A percentile compares a stretch with the other conserved stretches of the same genome.
These are phyloP conservation scores for Minunthozetes semirufus DNA, from an alignment of 2,888 invertebrate genomes.

Conservation along the genomic window DNA sequence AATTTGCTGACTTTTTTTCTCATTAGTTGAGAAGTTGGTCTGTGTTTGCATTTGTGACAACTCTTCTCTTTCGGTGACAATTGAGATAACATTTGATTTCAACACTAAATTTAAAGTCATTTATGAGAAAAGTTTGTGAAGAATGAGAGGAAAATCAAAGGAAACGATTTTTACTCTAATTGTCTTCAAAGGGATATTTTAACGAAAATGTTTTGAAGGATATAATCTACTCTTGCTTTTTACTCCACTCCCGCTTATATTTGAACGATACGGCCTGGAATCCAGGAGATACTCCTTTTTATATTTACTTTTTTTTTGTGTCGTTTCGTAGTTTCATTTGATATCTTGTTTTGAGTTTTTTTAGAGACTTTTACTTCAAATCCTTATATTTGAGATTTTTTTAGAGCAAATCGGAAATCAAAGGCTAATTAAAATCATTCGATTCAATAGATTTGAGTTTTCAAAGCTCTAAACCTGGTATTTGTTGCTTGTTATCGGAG, in stretches of 20 bases:
- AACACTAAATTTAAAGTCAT: not conserved
- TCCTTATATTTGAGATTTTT: not conserved
- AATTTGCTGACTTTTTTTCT: not conserved
- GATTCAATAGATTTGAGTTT: not conserved
- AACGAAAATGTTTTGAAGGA: too few relatives aligned
- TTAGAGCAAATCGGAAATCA: not conserved
- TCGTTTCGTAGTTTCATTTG: too few relatives aligned
- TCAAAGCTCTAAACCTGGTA: too few relatives aligned
- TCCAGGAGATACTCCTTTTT: too few relatives aligned
- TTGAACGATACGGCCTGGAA: too few relatives aligned
- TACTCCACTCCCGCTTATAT: too few relatives aligned
- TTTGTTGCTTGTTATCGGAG: not conserved
- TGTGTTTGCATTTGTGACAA: not conserved
- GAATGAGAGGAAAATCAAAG: not conserved
- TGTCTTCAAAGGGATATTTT: too few relatives aligned
- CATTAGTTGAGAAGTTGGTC: not conserved
- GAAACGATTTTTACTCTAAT: not conserved
- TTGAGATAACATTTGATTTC: not conserved
- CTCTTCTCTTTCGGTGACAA: not conserved
- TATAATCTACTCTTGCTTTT: too few relatives aligned
- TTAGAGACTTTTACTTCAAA: too few relatives aligned
- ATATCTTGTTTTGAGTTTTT: too few relatives aligned
- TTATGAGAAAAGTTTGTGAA: not conserved
- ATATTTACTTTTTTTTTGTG: too few relatives aligned
- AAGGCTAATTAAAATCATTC: constrained; percentile 14